These are phyloP conservation scores for Palythoa caribaeorum DNA, from an alignment of 92 coral and sea anemone genomes.

Conservation along the genomic window DNA sequence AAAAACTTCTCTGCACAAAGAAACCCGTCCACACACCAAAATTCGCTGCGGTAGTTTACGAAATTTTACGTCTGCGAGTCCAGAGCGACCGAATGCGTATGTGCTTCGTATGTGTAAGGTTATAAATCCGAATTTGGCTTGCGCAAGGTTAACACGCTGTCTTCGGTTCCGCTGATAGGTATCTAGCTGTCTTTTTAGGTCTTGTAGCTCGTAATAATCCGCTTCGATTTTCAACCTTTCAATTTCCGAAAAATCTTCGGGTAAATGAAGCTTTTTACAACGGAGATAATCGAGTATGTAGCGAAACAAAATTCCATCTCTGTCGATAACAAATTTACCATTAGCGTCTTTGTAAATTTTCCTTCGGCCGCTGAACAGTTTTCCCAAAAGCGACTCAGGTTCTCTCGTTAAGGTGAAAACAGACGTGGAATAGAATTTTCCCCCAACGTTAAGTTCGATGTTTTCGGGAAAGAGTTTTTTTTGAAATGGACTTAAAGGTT, in stretches of 20 bases:
- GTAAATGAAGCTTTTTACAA: conserved; percentile 73
- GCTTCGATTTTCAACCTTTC: conserved; percentile 88
- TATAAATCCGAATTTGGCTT: conserved; percentile 81
- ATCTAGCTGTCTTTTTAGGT: conserved; percentile 77
- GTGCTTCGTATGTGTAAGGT: conserved; percentile 85
- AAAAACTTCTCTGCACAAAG: conserved; percentile 89
- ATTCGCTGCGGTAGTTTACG: conserved; percentile 86
- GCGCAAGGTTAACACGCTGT: conserved; percentile 61
- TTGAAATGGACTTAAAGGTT: conserved; percentile 54
- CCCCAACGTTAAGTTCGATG: conserved; percentile 97
- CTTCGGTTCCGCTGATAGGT: conserved; percentile 47
- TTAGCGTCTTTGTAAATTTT: conserved; percentile 71
- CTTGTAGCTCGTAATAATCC: conserved; percentile 80
- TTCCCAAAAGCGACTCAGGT: conserved; percentile 84
- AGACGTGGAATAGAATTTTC: conserved; percentile 89
- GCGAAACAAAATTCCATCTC: conserved; percentile 90
- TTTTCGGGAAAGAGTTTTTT: conserved; percentile 91
- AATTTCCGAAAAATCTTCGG: conserved; percentile 80
- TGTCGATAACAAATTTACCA: conserved; percentile 93
- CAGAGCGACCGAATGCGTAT: conserved; percentile 88
- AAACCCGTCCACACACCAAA: conserved; percentile 86
- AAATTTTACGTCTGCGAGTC: conserved; percentile 88
- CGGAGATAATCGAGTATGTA: conserved; percentile 89
- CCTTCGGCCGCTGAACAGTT: conserved; percentile 87
- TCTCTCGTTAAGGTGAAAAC: conserved; percentile 87